These are phyloP conservation scores for Myotis daubentonii DNA, from an alignment of 2,797 vertebrate species.

Conservation along the genomic window DNA sequence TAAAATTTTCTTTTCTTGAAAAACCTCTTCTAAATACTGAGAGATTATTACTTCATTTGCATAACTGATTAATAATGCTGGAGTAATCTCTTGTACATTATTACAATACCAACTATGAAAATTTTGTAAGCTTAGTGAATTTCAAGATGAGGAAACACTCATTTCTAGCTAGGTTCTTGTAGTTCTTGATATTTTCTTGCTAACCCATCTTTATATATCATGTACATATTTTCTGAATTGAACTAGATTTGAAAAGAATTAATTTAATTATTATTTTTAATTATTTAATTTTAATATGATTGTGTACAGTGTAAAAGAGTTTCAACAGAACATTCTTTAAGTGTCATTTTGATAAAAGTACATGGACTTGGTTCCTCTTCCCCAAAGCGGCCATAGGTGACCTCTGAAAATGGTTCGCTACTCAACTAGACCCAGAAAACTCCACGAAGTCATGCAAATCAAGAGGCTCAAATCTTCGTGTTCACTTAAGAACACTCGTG, in stretches of 20 bases:
- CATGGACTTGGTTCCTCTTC: neutral
- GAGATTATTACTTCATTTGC: neutral
- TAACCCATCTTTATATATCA: neutral
- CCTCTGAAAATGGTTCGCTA: too few relatives aligned
- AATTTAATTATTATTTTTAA: neutral
- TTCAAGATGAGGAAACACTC: neutral
- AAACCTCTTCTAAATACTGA: neutral
- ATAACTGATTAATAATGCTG: neutral
- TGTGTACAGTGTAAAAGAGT: neutral
- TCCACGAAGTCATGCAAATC: too few relatives aligned
- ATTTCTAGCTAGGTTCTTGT: neutral
- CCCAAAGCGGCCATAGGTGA: too few relatives aligned
- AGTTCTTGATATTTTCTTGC: constrained; percentile 31
- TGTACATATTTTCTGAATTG: constrained; percentile 20
- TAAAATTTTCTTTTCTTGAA: neutral
- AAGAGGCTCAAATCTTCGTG: too few relatives aligned
- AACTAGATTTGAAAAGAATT: constrained; percentile 36
- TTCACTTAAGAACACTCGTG: too few relatives aligned
- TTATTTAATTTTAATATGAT: constrained; percentile 6
- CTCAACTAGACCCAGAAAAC: too few relatives aligned
- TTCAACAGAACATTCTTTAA: constrained; percentile 5
- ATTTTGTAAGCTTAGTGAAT: constrained; percentile 18
- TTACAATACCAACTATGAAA: neutral
- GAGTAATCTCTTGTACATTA: neutral
- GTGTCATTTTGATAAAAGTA: constrained; percentile 11